Base-by-base conservation (phyloP, 2,888 invertebrate genomes). In the Drosophila nigricruria region DNA sequence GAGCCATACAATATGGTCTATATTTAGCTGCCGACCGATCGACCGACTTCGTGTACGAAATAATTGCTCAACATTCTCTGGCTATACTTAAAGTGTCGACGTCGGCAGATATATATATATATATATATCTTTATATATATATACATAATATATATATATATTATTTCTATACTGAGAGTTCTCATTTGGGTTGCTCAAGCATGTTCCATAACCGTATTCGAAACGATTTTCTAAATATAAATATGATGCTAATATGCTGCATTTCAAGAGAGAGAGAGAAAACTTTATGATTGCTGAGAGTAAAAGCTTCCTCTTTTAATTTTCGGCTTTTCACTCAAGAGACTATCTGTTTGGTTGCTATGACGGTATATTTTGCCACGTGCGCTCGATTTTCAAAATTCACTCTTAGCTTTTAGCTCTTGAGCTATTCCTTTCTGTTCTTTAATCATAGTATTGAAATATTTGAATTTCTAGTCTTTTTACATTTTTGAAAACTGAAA, bases 221-320 rank as follows among this genome's bases (percentile, higher is more conserved):
- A 73, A 72, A 63, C 64, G 65, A 72, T 87, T 58, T 90, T 86
- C 86, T 86, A 86, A 86, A 89, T 90, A 90, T 86, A 86, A 86
- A 90, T 90, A 90, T 86, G 90, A 86, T 85, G 84, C 74, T 73
- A 66, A 73, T 69, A 83, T 71, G 72, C 82, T 71, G 50, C 58
- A 67, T 60, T 38, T 50, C 32, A 50, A 32, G 20, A 42, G 47
- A 30, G 49, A 49, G 45, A 23, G 43, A 43, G 14, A 8, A 18
- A 58, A 59, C 16, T 38, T 40, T 36, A 30, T 25, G 14, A 36
- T 54, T 60, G 20, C 30, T 18, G 23, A 56, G 50, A 34, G 64
- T 32, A 47, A 70, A 72, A 62, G 72, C 50, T 58, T 23, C 5
- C n/a, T 49, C 34, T 53, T 18, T 23, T 25, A 30, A 30, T 32